Base-by-base conservation (phyloP, 2,888 invertebrate species). In the Trileptium ribeirensis region DNA sequence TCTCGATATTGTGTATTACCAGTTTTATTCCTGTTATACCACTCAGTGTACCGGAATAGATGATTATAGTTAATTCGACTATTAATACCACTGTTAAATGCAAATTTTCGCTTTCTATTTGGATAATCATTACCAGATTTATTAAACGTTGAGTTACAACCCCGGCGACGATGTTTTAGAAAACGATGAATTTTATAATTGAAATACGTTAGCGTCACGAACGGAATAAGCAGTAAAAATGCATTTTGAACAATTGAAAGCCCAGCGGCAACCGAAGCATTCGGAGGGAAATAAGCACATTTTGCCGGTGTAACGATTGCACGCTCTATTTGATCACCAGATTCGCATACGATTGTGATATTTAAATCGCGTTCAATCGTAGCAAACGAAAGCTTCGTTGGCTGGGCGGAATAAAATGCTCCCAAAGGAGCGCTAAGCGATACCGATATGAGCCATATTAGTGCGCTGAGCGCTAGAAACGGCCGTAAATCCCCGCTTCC, bases 151-250 rank as follows among this genome's bases (percentile, higher is more conserved):
- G n/a, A n/a, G n/a, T n/a, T n/a, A n/a, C n/a, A n/a, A n/a, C n/a
- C n/a, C n/a, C n/a, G n/a, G n/a, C n/a, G n/a, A n/a, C 51, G 51
- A 8, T 15, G 8, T 51, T 51, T 51, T 51, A 75, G 38, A 34
- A 75, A 38, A 37, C 15, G 2, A 36, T 75, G 77, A n/a, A 75
- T 38, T 36, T 39, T 36, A 75, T 75, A 75, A 38, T 75, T 75
- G n/a, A 38, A 75, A 36, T 37, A 75, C 3, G 37, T 8, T 8
- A 75, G 77, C 77, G 38, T 3, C 8, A 3, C 36, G 15, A 75
- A 39, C 2, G 77, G 77, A 38, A 75, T 33, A 36, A 36, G 77
- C 15, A 75, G 77, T n/a, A 75, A 38, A 75, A 75, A 75, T 39
- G 39, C 39, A 38, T 2, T 34, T 15, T 75, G 77, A 2, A 39